Conservation (phyloP, 2,888 invertebrate genomes). For the Muscina levida region DNA sequence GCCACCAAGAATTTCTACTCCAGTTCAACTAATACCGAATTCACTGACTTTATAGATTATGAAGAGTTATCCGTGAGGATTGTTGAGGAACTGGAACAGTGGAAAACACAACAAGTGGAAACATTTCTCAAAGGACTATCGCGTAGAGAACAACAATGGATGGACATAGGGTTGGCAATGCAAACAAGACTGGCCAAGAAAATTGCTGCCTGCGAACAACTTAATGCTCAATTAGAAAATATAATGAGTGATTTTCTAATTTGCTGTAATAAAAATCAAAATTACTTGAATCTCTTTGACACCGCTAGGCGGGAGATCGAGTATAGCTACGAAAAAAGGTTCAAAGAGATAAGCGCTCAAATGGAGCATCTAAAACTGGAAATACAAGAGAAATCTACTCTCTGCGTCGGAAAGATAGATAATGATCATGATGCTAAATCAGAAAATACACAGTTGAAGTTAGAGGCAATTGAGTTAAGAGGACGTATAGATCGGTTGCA, state of each 20-base stretch:
- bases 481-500: slow-evolving; percentile 71
- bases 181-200: slow-evolving; percentile 53
- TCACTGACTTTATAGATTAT: slow-evolving; percentile 12
- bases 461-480: slow-evolving; percentile 76
- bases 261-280: slow-evolving; percentile 36
- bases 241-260: slow-evolving; percentile 43
- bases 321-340: slow-evolving; percentile 67
- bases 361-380: slow-evolving; percentile 67
- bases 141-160: slow-evolving; percentile 84
- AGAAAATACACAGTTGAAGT: slow-evolving; percentile 80
- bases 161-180: slow-evolving; percentile 78
- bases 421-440: slow-evolving; percentile 33
- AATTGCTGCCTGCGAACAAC: slow-evolving; percentile 55
- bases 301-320: slow-evolving; percentile 51
- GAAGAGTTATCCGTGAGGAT: slow-evolving; percentile 81
- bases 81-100: slow-evolving; percentile 86
- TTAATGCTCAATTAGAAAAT: slow-evolving; percentile 60
- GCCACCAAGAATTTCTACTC: background rate
- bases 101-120: slow-evolving; percentile 86
- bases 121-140: slow-evolving; percentile 83
- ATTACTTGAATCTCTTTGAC: slow-evolving; percentile 39
- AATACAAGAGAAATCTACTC: slow-evolving; percentile 64
- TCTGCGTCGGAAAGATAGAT: too few species aligned
- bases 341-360: slow-evolving; percentile 69
- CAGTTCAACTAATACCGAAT: slow-evolving; percentile 24